phyloP scores from a whole-genome alignment of 1,140 invertebrate genomes.

The Drosophila ercepeae region DNA sequence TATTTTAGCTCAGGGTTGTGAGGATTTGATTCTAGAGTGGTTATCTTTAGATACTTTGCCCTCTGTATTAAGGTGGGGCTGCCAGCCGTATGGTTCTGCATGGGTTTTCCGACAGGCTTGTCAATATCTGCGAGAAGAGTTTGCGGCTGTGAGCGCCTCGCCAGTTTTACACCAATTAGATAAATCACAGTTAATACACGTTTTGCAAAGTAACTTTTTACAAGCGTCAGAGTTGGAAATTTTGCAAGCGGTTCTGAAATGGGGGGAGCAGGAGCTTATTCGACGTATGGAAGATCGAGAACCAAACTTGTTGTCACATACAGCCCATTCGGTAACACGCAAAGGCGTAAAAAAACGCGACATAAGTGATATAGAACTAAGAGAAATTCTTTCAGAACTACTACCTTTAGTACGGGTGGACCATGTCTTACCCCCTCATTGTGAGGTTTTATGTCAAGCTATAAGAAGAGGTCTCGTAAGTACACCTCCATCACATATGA shows the following conservation, averaged over 20 bases:
- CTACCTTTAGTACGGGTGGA: slow-evolving; percentile 93
- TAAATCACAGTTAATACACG: slow-evolving; percentile 91
- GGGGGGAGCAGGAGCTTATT: slow-evolving; percentile 94
- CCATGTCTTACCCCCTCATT: slow-evolving; percentile 94
- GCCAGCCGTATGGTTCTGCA: slow-evolving; percentile 93
- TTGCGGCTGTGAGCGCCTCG: slow-evolving; percentile 74
- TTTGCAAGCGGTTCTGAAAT: slow-evolving; percentile 93
- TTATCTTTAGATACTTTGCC: slow-evolving; percentile 92
- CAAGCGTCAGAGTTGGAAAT: slow-evolving; percentile 96
- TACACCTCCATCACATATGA: slow-evolving; percentile 94
- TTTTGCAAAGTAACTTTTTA: slow-evolving; percentile 94
- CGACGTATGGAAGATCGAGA: slow-evolving; percentile 94
- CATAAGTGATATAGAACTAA: slow-evolving; percentile 93
- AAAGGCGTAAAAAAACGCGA: slow-evolving; percentile 94
- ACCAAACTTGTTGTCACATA: slow-evolving; percentile 95
- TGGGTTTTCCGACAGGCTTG: slow-evolving; percentile 95
- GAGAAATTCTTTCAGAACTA: slow-evolving; percentile 93
- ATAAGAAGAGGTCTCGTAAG: slow-evolving; percentile 94
- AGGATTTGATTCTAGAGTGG: slow-evolving; percentile 96
- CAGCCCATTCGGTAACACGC: slow-evolving; percentile 94
- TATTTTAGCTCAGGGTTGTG: slow-evolving; percentile 96
- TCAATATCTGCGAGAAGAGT: slow-evolving; percentile 90
- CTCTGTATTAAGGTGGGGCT: slow-evolving; percentile 92
- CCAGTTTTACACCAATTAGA: slow-evolving; percentile 92
- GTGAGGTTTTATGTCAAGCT: slow-evolving; percentile 90